phyloP scores from a whole-genome alignment of 2,888 invertebrate genomes.

The Onthophagus sagittarius region DNA sequence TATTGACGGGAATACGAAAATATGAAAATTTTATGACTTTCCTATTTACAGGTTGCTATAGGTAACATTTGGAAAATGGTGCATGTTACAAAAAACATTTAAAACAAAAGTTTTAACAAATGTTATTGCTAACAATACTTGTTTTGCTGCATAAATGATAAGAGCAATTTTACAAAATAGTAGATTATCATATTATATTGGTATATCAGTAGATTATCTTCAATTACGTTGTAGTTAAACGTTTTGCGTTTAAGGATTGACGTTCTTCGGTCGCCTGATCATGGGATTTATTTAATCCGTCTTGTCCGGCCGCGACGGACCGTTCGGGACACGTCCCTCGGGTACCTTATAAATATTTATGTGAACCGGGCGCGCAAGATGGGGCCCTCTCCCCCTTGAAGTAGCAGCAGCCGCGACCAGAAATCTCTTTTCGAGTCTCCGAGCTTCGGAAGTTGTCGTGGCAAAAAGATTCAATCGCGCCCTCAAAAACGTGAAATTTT shows the following conservation, averaged over 20 bases:
- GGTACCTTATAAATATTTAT: conserved; percentile 32
- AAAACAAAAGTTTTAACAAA: no score
- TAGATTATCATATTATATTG: no score
- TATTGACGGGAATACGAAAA: no score
- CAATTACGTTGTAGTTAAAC: no score
- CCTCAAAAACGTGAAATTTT: conserved; percentile 24
- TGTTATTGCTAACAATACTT: no score
- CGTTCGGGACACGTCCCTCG: not conserved
- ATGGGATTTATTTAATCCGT: not conserved
- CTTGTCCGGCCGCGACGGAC: not conserved
- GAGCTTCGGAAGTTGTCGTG: conserved; percentile 19
- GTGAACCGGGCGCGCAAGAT: conserved; percentile 33
- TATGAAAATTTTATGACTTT: no score
- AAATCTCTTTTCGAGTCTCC: conserved; percentile 10
- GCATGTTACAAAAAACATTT: no score
- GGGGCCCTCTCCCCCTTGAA: conserved; percentile 20
- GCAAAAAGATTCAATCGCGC: conserved; percentile 19
- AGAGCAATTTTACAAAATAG: no score
- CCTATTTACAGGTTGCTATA: no score
- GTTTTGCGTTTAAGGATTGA: not conserved
- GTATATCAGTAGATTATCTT: no score
- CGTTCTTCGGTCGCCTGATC: not conserved
- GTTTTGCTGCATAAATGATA: no score
- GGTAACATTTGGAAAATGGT: no score
- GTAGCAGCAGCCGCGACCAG: conserved; percentile 10